These are phyloP conservation scores for Epinotia ramella DNA, from an alignment of 2,888 invertebrate genomes.

Conservation along the genomic window DNA sequence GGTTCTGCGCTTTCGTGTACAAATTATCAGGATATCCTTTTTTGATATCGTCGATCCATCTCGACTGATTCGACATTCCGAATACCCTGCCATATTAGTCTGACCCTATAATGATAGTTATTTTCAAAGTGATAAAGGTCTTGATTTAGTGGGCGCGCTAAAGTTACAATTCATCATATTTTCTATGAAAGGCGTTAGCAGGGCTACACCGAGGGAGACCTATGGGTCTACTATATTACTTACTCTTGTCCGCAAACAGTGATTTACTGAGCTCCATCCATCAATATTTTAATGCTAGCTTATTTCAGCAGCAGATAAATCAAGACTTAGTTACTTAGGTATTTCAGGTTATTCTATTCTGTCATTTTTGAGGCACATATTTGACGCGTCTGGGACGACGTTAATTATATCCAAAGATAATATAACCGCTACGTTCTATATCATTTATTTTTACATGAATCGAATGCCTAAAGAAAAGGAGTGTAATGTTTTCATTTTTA, in stretches of 20 bases:
- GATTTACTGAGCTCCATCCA: constrained; percentile 38
- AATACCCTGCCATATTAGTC: constrained; percentile 3
- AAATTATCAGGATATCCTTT: no score
- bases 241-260: constrained; percentile 35
- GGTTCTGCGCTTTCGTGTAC: no score
- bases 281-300: constrained; percentile 30
- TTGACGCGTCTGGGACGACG: background rate
- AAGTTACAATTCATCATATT: constrained; percentile 37
- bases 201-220: constrained; percentile 35
- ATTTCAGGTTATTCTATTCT: background rate
- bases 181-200: constrained; percentile 42
- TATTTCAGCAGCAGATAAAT: constrained; percentile 12
- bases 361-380: background rate
- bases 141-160: constrained; percentile 19
- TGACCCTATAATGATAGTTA: constrained; percentile 3
- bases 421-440: no score
- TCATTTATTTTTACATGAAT: background rate
- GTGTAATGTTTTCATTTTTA: no score
- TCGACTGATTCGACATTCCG: background rate
- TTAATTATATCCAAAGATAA: background rate
- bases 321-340: background rate
- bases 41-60: no score
- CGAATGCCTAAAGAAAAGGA: no score
- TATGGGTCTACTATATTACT: constrained; percentile 43
- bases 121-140: constrained; percentile 20